Conservation (phyloP, 2,888 invertebrate species). For the Trichogramma dendrolimi region DNA sequence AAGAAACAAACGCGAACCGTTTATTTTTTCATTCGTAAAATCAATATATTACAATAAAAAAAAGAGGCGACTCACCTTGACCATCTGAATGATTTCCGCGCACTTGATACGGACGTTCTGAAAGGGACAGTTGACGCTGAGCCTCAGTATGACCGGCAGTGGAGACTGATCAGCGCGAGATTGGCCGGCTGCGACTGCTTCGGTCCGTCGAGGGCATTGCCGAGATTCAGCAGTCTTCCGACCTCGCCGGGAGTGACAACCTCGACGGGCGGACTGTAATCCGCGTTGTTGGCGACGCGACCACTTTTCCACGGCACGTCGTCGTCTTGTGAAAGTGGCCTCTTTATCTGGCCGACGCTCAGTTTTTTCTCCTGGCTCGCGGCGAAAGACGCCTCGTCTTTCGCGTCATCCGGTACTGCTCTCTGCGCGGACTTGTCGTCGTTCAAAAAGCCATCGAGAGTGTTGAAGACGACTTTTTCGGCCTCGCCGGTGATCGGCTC, state of each 20-base stretch:
- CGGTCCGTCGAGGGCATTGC: conserved; percentile 48
- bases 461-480: conserved; percentile 47
- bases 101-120: conserved; percentile 60
- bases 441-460: conserved; percentile 45
- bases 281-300: conserved; percentile 48
- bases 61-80: conserved; percentile 53
- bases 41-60: neutral
- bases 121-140: conserved; percentile 60
- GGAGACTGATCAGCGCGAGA: conserved; percentile 55
- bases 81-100: conserved; percentile 57
- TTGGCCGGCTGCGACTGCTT: conserved; percentile 50
- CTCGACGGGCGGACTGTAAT: conserved; percentile 26
- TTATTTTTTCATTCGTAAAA: neutral
- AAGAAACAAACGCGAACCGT: no score
- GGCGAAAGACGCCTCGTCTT: conserved; percentile 30
- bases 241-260: conserved; percentile 48
- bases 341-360: conserved; percentile 45
- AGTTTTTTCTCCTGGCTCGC: conserved; percentile 41
- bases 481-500: conserved; percentile 12
- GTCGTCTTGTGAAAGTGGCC: conserved; percentile 47
- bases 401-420: conserved; percentile 17
- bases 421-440: conserved; percentile 25
- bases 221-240: conserved; percentile 50
- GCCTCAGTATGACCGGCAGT: conserved; percentile 59
- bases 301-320: conserved; percentile 47